Conservation (phyloP, 1,140 invertebrate genomes). For the Pogonus chalceus region DNA sequence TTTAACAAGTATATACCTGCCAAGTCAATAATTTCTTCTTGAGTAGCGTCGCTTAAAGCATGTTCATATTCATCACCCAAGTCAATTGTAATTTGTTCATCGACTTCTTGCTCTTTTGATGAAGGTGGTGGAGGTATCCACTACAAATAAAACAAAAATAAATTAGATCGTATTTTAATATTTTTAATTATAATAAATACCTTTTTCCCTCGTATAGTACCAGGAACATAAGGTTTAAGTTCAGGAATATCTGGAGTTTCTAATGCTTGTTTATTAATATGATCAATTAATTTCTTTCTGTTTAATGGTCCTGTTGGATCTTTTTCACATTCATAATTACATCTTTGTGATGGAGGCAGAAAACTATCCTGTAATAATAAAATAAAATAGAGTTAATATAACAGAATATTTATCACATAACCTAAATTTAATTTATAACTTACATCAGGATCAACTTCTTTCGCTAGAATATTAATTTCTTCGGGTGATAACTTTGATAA, state of each 20-base stretch:
- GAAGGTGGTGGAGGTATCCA: constrained; percentile 80
- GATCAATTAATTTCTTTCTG: constrained; percentile 92
- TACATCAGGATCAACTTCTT: constrained; percentile 99
- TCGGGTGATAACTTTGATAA: constrained; percentile 86
- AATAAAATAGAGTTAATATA: constrained; percentile 9
- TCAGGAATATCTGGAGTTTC: constrained; percentile 97
- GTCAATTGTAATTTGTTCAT: constrained; percentile 86
- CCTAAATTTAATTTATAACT: constrained; percentile 39
- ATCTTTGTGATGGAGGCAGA: constrained; percentile 90
- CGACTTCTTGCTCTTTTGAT: constrained; percentile 65
- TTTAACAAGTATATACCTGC: constrained; percentile 56
- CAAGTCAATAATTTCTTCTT: constrained; percentile 98
- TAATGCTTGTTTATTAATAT: constrained; percentile 94
- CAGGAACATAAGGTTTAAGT: constrained; percentile 84
- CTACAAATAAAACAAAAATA: constrained; percentile 38
- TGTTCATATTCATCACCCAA: constrained; percentile 93
- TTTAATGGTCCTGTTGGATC: constrained; percentile 89
- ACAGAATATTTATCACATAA: constrained; percentile 5
- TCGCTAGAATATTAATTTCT: constrained; percentile 93
- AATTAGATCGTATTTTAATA: constrained; percentile 2
- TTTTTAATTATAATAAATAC: constrained; percentile 32
- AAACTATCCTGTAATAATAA: constrained; percentile 74
- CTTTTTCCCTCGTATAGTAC: constrained; percentile 83
- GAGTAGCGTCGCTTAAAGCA: constrained; percentile 80
- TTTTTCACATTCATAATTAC: constrained; percentile 92